Percentiles rank a stretch among this genome's conserved stretches.
Conservation (phyloP, 2,797 vertebrate genomes). For the Hippocampus kuda region DNA sequence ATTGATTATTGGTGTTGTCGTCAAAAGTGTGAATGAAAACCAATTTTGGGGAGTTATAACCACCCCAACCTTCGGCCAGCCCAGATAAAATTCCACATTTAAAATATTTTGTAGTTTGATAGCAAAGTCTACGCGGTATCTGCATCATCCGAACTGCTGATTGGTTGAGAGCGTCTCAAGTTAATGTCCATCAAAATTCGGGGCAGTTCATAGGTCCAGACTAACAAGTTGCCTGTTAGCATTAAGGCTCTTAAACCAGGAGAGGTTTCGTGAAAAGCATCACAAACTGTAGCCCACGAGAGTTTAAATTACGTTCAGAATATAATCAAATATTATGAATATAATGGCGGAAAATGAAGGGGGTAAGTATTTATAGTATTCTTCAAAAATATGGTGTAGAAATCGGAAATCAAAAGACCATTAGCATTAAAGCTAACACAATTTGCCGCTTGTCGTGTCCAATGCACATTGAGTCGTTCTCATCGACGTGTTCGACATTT, state of each 20-base stretch:
- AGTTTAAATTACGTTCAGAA: neutral
- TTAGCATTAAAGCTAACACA: neutral
- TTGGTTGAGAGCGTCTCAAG: neutral
- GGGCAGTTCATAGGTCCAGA: neutral
- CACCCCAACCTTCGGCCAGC: too few relatives aligned
- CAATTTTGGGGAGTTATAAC: too few relatives aligned
- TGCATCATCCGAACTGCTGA: neutral
- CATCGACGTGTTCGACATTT: neutral
- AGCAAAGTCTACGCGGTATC: neutral
- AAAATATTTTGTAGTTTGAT: neutral
- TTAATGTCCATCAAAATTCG: neutral
- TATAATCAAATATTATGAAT: neutral
- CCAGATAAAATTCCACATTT: too few relatives aligned
- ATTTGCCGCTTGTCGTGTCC: neutral
- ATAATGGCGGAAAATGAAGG: neutral
- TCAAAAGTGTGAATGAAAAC: too few relatives aligned
- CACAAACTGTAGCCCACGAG: neutral
- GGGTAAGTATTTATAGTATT: neutral
- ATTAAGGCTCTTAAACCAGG: neutral
- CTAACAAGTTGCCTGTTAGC: neutral
- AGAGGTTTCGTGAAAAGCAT: neutral
- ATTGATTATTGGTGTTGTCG: too few relatives aligned
- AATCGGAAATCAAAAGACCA: neutral
- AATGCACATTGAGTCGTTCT: neutral
- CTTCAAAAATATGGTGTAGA: neutral